Base-by-base conservation (phyloP, 2,113 vertebrate species). In the Sander lucioperca region DNA sequence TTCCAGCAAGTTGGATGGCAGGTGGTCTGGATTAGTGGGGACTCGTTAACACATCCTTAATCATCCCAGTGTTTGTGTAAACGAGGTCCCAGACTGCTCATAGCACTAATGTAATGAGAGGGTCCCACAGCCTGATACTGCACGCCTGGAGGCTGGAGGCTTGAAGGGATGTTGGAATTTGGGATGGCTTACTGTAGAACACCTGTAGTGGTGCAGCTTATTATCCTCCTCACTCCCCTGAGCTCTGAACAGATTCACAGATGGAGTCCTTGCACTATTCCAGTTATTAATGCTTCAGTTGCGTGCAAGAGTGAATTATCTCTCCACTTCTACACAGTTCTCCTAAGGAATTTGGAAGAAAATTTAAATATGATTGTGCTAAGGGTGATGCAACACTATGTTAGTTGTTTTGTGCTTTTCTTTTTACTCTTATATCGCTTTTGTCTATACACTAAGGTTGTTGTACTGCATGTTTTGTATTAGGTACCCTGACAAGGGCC, bases 401-500 rank as follows among this genome's bases (percentile, higher is more conserved):
- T 64, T 27, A 23, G 5, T 19, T 45, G 25, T 25, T 76, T 51
- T 74, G 21, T 77, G 33, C 13, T 11, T 6, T 18, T 27, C 9
- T 54, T 67, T 70, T 69, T 68, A 56, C 43, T 71, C 27, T 8
- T 23, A 2, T 54, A 21, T 25, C 14, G 3, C 16, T 39, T 63
- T 15, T 75, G 3, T 69, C 13, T 14, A 1, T 19, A 78, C 21
- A 62, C 14, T 61, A 33, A 72, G 16, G 13, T 83, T 68, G 12
- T 58, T 39, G 6, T 53, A 16, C 15, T 82, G 33, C 15, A 72
- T 84, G 64, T 71, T 83, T 86, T 90, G 14, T 66, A 47, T 88
- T 79, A 99, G 98, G 95, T 97, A 97, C 87, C 97, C 97, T 19
- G 95, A 98, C 95, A 98, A 97, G 80, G 98, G 97, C 92, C 96